phyloP scores from a whole-genome alignment of 2,888 invertebrate species.

The Trissolcus japonicus region DNA sequence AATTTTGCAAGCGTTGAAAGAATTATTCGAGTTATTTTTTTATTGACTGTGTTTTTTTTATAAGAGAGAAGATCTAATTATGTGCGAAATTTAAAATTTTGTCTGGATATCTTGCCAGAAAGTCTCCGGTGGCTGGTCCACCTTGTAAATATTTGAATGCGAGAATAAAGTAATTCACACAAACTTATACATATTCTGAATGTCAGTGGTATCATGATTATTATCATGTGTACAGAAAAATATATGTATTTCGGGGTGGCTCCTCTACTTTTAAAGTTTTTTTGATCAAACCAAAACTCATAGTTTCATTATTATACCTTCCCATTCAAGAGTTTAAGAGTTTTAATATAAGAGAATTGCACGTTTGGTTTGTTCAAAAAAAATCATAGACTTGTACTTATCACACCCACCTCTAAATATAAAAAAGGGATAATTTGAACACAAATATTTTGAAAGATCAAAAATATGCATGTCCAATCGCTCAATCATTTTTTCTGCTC shows the following conservation, averaged over 20 bases:
- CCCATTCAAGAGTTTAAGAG: no score
- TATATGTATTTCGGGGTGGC: constrained; percentile 34
- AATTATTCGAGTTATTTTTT: neutral
- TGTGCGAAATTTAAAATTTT: constrained; percentile 24
- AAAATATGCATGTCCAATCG: neutral
- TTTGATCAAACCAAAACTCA: no score
- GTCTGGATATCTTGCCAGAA: constrained; percentile 48
- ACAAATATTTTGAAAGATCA: constrained; percentile 9
- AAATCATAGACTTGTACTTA: constrained; percentile 14
- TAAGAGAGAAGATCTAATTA: neutral
- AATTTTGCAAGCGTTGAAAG: constrained; percentile 11
- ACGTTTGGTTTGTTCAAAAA: constrained; percentile 1
- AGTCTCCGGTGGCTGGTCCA: constrained; percentile 59
- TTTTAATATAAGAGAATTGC: no score
- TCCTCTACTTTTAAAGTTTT: no score
- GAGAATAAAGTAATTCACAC: constrained; percentile 48
- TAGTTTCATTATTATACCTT: no score
- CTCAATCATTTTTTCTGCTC: neutral
- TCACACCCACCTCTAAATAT: constrained; percentile 35
- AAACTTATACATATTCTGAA: constrained; percentile 39
- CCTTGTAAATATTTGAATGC: constrained; percentile 53
- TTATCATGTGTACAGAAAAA: constrained; percentile 50
- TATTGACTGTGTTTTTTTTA: neutral
- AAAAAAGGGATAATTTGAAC: constrained; percentile 14
- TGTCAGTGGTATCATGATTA: constrained; percentile 47